Percentiles rank a stretch among this genome's conserved stretches.
Conservation (phyloP, 1,140 invertebrate species). For the Anastatus disparis region DNA sequence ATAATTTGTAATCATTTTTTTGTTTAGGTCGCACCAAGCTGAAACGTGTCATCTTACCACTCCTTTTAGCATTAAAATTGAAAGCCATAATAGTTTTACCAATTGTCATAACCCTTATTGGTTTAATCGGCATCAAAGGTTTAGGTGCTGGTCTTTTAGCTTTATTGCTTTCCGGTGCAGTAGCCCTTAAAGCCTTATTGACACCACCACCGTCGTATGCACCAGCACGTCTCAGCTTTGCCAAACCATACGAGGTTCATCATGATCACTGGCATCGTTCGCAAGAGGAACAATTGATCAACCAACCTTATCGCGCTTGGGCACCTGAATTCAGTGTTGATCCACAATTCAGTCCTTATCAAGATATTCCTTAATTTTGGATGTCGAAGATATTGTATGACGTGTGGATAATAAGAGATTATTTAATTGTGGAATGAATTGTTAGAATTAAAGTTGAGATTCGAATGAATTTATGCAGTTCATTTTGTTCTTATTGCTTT, state of each 20-base stretch:
- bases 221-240: conserved; percentile 64
- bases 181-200: conserved; percentile 66
- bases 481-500: too few species aligned
- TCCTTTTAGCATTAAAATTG: conserved; percentile 72
- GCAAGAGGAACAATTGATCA: conserved; percentile 47
- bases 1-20: too few species aligned
- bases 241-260: conserved; percentile 62
- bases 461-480: too few species aligned
- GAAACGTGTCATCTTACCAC: conserved; percentile 72
- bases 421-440: too few species aligned
- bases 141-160: conserved; percentile 73
- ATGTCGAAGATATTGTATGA: too few species aligned
- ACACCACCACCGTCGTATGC: conserved; percentile 49
- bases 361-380: conserved; percentile 52
- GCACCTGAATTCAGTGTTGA: conserved; percentile 56
- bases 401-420: too few species aligned
- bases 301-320: conserved; percentile 60
- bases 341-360: conserved; percentile 51
- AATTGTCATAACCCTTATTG: conserved; percentile 71
- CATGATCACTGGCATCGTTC: conserved; percentile 68
- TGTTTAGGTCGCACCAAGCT: conserved; percentile 71
- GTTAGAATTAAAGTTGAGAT: too few species aligned
- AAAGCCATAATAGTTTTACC: conserved; percentile 73
- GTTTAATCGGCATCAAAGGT: conserved; percentile 73
- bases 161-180: conserved; percentile 69